phyloP scores from a whole-genome alignment of 2,888 invertebrate species.

The Dioctria rufipes region DNA sequence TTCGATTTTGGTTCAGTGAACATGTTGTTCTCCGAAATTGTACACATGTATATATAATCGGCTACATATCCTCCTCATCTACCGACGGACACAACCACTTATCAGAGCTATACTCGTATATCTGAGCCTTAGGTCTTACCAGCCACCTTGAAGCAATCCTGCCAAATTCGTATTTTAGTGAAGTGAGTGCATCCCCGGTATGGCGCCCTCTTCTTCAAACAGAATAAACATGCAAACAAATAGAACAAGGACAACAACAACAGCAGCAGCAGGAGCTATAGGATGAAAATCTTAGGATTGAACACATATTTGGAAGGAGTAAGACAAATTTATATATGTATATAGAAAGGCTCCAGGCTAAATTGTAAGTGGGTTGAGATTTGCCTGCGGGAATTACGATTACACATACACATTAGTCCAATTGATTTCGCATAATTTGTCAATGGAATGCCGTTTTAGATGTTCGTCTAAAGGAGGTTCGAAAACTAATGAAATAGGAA shows the following conservation, averaged over 20 bases:
- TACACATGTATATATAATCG: slow-evolving; percentile 49
- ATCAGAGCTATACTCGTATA: not conserved
- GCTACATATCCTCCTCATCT: slow-evolving; percentile 22
- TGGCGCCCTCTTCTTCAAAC: slow-evolving; percentile 4
- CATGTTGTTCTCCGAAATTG: slow-evolving; percentile 59
- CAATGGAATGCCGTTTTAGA: slow-evolving; percentile 21
- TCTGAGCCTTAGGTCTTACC: not conserved
- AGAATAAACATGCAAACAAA: slow-evolving; percentile 29
- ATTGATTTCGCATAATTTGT: slow-evolving; percentile 51
- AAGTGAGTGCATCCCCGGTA: slow-evolving; percentile 4
- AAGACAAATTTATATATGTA: slow-evolving; percentile 34
- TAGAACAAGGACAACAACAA: not conserved
- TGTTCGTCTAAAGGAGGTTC: not conserved
- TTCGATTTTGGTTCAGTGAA: slow-evolving; percentile 61
- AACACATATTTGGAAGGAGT: slow-evolving; percentile 36
- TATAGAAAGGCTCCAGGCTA: slow-evolving; percentile 35
- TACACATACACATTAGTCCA: slow-evolving; percentile 31
- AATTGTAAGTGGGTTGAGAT: slow-evolving; percentile 33
- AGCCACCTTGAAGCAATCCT: not conserved
- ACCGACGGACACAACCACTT: slow-evolving; percentile 3
- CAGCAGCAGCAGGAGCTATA: not conserved
- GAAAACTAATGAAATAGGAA: not conserved
- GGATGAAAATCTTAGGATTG: slow-evolving; percentile 13
- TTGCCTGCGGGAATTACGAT: slow-evolving; percentile 4
- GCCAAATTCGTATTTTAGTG: not conserved